Percentiles rank a stretch among this genome's conserved stretches.
Evolutionary conservation across 2,797 vertebrate species (phyloP).

Genomic region (Gobionotothen gibberifrons): DNA sequence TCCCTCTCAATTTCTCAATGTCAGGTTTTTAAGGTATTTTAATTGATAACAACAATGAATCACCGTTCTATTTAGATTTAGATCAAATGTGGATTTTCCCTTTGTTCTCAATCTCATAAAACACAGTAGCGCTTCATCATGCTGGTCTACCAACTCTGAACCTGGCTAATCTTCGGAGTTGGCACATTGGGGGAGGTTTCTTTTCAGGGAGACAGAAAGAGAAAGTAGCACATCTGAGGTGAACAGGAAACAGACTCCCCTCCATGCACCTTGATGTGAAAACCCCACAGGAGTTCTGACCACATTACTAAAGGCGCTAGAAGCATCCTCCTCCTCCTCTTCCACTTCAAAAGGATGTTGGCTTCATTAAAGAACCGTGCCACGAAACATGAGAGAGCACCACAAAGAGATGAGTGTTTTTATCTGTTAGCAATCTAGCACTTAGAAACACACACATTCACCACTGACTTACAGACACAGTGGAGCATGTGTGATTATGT

Average conservation of each 20-base stretch:
- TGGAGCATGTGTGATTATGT: not conserved
- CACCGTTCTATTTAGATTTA: not conserved
- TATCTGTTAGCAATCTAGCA: slow-evolving; percentile 29
- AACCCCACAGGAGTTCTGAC: slow-evolving; percentile 58
- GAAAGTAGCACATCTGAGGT: slow-evolving; percentile 40
- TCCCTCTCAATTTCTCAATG: not conserved
- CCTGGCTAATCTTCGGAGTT: slow-evolving; percentile 16
- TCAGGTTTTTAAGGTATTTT: not conserved
- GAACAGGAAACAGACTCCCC: slow-evolving; percentile 41
- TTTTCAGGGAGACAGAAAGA: slow-evolving; percentile 14
- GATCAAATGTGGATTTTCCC: not conserved
- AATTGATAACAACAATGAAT: not conserved
- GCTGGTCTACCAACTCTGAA: slow-evolving; percentile 10
- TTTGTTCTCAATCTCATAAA: not conserved
- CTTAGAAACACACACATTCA: slow-evolving; percentile 7
- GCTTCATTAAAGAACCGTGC: slow-evolving; percentile 47
- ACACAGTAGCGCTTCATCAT: not conserved
- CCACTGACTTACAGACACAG: not conserved
- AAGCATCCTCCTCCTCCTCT: slow-evolving; percentile 43
- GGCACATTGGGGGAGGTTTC: slow-evolving; percentile 24
- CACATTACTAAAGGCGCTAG: slow-evolving; percentile 55
- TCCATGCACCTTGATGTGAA: slow-evolving; percentile 58
- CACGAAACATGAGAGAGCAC: slow-evolving; percentile 46
- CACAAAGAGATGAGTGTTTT: slow-evolving; percentile 60
- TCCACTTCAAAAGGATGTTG: slow-evolving; percentile 53